Percentiles rank a stretch among this genome's conserved stretches.
Conservation (phyloP, 2,113 vertebrate genomes). For the Micromys minutus region DNA sequence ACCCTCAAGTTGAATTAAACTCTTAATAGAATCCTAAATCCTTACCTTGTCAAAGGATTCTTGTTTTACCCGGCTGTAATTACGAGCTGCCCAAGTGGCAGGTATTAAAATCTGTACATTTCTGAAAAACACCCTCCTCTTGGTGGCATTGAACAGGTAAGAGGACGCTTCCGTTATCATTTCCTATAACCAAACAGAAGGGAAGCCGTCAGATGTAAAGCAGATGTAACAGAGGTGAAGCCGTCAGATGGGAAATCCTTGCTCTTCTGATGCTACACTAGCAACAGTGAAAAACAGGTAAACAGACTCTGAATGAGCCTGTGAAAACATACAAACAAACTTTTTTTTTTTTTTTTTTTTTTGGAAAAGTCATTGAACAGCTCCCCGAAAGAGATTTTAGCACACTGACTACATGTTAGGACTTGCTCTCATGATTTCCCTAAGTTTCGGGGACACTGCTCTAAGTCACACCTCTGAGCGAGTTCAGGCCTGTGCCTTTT, state of each 20-base stretch:
- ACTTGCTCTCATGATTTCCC: slow-evolving; percentile 35
- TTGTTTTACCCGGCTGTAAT: slow-evolving; percentile 73
- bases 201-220: background rate
- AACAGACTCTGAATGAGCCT: slow-evolving; percentile 10
- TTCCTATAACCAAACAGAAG: slow-evolving; percentile 77
- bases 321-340: background rate
- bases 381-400: background rate
- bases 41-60: slow-evolving; percentile 82
- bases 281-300: background rate
- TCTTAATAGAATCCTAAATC: slow-evolving; percentile 28
- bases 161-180: slow-evolving; percentile 84
- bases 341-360: too few species aligned
- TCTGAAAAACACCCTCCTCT: slow-evolving; percentile 83
- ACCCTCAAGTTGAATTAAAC: background rate
- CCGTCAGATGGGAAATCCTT: background rate
- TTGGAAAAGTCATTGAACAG: background rate
- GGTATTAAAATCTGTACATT: slow-evolving; percentile 84
- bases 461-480: background rate
- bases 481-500: slow-evolving; percentile 35
- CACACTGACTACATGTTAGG: background rate
- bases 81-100: slow-evolving; percentile 76
- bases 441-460: background rate
- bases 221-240: slow-evolving; percentile 41
- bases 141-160: slow-evolving; percentile 83
- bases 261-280: background rate